Conservation (phyloP, 1,140 invertebrate genomes). For the Rhopalosiphum maidis region DNA sequence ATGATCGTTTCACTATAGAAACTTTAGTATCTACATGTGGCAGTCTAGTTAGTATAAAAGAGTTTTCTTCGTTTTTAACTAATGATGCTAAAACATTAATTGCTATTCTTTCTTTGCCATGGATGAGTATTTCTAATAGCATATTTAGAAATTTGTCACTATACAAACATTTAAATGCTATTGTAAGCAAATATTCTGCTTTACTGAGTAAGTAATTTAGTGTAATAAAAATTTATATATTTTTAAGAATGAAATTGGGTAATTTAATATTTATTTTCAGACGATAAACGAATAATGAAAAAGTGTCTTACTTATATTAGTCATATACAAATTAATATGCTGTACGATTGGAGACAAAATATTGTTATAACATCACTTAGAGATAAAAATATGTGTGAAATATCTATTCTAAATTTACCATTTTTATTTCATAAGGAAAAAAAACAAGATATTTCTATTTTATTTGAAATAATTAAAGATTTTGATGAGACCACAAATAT, state of each 20-base stretch:
- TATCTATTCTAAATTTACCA: slow-evolving; percentile 18
- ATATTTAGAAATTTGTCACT: background rate
- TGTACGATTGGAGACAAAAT: background rate
- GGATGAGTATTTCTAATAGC: background rate
- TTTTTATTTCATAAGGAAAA: slow-evolving; percentile 50
- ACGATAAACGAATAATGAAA: slow-evolving; percentile 14
- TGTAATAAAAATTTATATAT: background rate
- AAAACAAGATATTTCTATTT: slow-evolving; percentile 30
- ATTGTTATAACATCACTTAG: slow-evolving; percentile 28
- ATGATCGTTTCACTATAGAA: slow-evolving; percentile 5
- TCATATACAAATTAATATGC: background rate
- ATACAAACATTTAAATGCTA: slow-evolving; percentile 45
- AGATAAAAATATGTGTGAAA: slow-evolving; percentile 20
- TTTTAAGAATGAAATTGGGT: background rate
- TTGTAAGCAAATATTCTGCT: background rate
- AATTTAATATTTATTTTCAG: slow-evolving; percentile 35
- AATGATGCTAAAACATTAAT: slow-evolving; percentile 37
- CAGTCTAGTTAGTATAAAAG: slow-evolving; percentile 23
- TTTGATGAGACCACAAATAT: slow-evolving; percentile 37
- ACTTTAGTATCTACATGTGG: slow-evolving; percentile 29
- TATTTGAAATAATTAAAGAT: slow-evolving; percentile 44
- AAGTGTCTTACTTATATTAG: slow-evolving; percentile 35
- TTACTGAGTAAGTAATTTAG: slow-evolving; percentile 29
- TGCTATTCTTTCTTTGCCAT: slow-evolving; percentile 31
- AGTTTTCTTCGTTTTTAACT: background rate